These are phyloP conservation scores for Alectura lathami DNA, from an alignment of 2,113 vertebrate species.

Conservation along the genomic window DNA sequence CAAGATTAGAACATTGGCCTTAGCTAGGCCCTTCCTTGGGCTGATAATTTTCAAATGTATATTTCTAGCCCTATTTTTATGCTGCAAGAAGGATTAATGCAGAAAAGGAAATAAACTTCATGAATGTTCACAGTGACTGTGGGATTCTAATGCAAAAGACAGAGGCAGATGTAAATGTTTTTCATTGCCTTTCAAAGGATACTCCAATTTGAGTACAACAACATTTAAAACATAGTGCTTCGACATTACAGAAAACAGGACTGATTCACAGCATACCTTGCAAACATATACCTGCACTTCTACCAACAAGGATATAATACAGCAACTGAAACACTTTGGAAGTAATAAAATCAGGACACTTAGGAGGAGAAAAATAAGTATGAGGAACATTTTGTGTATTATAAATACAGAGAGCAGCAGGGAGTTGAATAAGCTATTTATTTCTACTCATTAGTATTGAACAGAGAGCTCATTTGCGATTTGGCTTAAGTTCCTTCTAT, in stretches of 20 bases:
- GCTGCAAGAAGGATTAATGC: not conserved
- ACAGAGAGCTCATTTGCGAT: not conserved
- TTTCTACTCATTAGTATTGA: not conserved
- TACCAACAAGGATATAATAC: not conserved
- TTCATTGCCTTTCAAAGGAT: not conserved
- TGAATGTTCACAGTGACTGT: not conserved
- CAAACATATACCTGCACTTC: not conserved
- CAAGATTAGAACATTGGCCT: not conserved
- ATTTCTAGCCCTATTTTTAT: not conserved
- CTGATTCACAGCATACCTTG: not conserved
- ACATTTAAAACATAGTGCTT: not conserved
- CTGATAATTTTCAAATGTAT: not conserved
- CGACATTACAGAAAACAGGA: not conserved
- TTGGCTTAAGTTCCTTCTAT: not conserved
- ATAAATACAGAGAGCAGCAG: not conserved
- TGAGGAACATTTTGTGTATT: not conserved
- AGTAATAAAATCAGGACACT: not conserved
- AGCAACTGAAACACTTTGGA: not conserved
- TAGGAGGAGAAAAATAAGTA: not conserved
- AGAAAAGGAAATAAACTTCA: not conserved
- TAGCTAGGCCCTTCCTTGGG: not conserved
- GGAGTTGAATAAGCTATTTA: not conserved
- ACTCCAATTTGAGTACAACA: not conserved
- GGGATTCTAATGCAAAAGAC: not conserved
- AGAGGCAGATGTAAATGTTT: not conserved